Base-by-base conservation (phyloP, 2,888 invertebrate genomes). In the Dryomyza anilis region DNA sequence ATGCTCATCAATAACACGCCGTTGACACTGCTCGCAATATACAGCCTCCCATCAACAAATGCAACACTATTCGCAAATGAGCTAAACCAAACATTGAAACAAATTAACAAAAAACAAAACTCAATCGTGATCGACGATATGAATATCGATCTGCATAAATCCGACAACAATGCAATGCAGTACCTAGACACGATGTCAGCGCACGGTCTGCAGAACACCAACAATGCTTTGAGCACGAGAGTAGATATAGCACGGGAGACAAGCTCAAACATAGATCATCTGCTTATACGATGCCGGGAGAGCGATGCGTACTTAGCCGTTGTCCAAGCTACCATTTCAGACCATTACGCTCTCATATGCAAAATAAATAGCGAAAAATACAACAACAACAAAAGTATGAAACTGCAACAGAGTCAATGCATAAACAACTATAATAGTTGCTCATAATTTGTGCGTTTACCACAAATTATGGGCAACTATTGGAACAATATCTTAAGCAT, bases 291-390 rank as follows among this genome's bases (percentile, higher is more conserved):
- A 29, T 27, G 43, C 5, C 39, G 21, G 19, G 7, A 36, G 43
- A 14, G 39, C 27, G 27, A 19, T n/a, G 19, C 19, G 12, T 2
- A 43, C 19, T 52, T 53, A n/a, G n/a, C n/a, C 1, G 16, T 53
- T 0, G 45, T 62, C 1, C 16, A 39, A 19, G 43, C 30, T 27
- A 30, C n/a, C 5, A 62, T 53, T n/a, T 53, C 53, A 2, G 61
- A 62, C 16, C 61, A 52, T 19, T 53, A 62, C 12, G 23, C 61
- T 60, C 21, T 60, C 3, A 30, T 60, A 21, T 58, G 25, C 29
- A 45, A 10, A n/a, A 7, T 45, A 16, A 45, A 12, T 16, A 36
- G 48, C 48, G 60, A 60, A 21, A 19, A 39, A 5, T 1, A 3
- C 23, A 21, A 21, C 21, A 36, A 14, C 25, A 14, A 46, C n/a